These are phyloP conservation scores for Sylvilagus floridanus DNA, from an alignment of 2,797 vertebrate genomes.

Conservation along the genomic window DNA sequence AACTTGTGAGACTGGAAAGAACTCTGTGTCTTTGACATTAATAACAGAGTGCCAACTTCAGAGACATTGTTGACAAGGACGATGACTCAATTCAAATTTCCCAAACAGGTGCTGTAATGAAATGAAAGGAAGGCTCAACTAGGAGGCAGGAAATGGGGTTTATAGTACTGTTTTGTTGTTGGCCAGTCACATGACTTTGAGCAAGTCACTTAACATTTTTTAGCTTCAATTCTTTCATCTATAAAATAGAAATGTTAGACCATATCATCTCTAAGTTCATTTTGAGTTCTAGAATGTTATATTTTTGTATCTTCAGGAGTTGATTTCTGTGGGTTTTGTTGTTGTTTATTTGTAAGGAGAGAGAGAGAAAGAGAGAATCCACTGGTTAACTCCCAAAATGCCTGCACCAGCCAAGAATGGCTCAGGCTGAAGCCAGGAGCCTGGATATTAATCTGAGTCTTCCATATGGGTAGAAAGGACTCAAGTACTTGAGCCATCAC, in stretches of 20 bases:
- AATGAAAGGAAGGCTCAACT: not conserved
- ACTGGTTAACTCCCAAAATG: too few relatives aligned
- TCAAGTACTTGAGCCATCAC: too few relatives aligned
- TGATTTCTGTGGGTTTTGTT: too few relatives aligned
- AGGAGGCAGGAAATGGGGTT: not conserved
- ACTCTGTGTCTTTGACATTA: not conserved
- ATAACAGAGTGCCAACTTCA: not conserved
- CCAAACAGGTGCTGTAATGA: not conserved
- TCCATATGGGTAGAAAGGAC: too few relatives aligned
- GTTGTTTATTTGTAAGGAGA: too few relatives aligned
- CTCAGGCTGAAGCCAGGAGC: too few relatives aligned
- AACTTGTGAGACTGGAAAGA: not conserved
- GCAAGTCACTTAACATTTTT: not conserved
- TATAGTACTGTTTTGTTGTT: not conserved
- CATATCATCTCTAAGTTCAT: not conserved
- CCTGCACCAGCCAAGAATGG: too few relatives aligned
- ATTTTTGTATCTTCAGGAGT: not conserved
- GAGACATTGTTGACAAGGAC: not conserved
- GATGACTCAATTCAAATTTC: not conserved
- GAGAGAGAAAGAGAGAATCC: too few relatives aligned
- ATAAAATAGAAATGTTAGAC: not conserved
- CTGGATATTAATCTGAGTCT: too few relatives aligned
- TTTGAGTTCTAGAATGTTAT: not conserved
- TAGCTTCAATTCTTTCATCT: not conserved
- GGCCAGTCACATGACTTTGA: not conserved